A percentile compares a stretch with the other conserved stretches of the same genome.
Evolutionary conservation across 1,140 invertebrate species (phyloP).

Genomic region (Drosophila rufa): DNA sequence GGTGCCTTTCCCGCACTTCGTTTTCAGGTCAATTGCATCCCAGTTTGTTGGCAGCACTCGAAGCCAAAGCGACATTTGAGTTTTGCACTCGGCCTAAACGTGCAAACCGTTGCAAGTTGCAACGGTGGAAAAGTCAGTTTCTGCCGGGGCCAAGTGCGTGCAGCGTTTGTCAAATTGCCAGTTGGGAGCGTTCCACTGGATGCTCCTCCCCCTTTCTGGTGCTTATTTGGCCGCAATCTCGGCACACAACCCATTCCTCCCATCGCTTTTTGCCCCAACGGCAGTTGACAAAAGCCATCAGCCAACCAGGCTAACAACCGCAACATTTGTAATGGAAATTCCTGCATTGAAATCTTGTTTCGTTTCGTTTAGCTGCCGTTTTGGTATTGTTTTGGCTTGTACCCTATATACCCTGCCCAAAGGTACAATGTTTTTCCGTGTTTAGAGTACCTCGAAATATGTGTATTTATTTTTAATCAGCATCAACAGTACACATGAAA

Average conservation of each 20-base stretch:
- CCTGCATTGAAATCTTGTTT: conserved; percentile 80
- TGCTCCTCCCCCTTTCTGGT: conserved; percentile 2
- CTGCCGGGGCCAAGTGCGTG: conserved; percentile 63
- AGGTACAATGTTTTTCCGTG: neutral
- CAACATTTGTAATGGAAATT: conserved; percentile 80
- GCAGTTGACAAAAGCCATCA: conserved; percentile 69
- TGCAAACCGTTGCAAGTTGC: conserved; percentile 16
- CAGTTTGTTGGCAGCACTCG: conserved; percentile 52
- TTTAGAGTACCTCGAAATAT: neutral
- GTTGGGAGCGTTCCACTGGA: conserved; percentile 17
- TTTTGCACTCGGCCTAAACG: conserved; percentile 46
- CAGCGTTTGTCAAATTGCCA: conserved; percentile 79
- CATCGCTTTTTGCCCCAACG: conserved; percentile 5
- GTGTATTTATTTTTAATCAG: conserved; percentile 8
- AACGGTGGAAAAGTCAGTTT: conserved; percentile 25
- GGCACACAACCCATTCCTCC: conserved; percentile 1
- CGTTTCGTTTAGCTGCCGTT: conserved; percentile 55
- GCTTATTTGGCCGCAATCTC: conserved; percentile 24
- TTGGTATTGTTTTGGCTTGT: conserved; percentile 36
- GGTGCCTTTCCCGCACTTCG: conserved; percentile 2
- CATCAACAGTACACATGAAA: neutral
- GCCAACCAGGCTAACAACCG: conserved; percentile 48
- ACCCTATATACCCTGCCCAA: conserved; percentile 29
- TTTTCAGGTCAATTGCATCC: conserved; percentile 74
- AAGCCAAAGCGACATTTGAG: conserved; percentile 58